These are phyloP conservation scores for Liposcelis brunnea DNA, from an alignment of 2,888 invertebrate species.

Conservation along the genomic window DNA sequence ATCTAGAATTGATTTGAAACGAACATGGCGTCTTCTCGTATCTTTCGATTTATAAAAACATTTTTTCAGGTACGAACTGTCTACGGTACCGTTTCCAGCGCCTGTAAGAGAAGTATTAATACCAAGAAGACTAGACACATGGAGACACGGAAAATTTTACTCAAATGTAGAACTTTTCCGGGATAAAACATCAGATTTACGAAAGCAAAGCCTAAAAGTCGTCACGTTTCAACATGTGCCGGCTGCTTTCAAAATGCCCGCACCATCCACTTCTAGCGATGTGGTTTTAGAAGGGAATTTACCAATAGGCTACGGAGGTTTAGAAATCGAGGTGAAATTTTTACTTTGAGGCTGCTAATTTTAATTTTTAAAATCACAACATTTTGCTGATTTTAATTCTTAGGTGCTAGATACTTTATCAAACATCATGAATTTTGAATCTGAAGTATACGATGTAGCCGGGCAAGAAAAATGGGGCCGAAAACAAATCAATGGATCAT, in stretches of 20 bases:
- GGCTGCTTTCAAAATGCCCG: slow-evolving; percentile 33
- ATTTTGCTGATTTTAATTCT: slow-evolving; percentile 18
- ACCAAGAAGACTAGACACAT: slow-evolving; percentile 45
- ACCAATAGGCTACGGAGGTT: slow-evolving; percentile 26
- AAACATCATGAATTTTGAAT: slow-evolving; percentile 50
- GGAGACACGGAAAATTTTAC: slow-evolving; percentile 29
- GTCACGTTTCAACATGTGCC: slow-evolving; percentile 52
- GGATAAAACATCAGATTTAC: slow-evolving; percentile 42
- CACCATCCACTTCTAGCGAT: slow-evolving; percentile 5
- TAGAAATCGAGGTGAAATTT: slow-evolving; percentile 46
- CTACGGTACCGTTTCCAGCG: slow-evolving; percentile 57
- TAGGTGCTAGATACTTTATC: slow-evolving; percentile 50
- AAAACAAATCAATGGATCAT: slow-evolving; percentile 41
- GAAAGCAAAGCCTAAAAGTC: slow-evolving; percentile 39
- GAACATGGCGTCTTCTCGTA: too few species aligned
- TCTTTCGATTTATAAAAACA: too few species aligned
- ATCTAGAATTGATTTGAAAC: too few species aligned
- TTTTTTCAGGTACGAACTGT: slow-evolving; percentile 49
- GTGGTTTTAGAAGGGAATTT: neutral
- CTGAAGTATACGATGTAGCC: slow-evolving; percentile 45
- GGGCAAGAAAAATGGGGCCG: slow-evolving; percentile 50
- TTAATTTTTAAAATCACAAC: neutral
- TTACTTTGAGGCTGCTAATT: neutral
- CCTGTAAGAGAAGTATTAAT: slow-evolving; percentile 36
- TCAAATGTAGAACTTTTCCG: slow-evolving; percentile 17